Conservation (phyloP, 2,797 vertebrate genomes). For the Anguilla marmorata region DNA sequence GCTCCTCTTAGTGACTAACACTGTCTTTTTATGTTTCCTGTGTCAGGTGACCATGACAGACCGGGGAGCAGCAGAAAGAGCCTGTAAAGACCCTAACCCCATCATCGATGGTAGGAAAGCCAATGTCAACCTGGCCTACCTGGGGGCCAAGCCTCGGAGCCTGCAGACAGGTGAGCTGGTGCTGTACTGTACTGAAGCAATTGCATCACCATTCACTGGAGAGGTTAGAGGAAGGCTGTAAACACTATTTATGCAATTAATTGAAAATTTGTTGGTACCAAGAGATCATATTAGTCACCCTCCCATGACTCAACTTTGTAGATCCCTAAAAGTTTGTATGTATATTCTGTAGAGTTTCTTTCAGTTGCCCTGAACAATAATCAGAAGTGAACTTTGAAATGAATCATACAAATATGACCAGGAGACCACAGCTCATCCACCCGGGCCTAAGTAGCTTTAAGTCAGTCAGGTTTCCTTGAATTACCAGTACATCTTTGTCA, state of each 20-base stretch:
- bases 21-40: conserved; percentile 35
- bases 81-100: conserved; percentile 96
- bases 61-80: conserved; percentile 85
- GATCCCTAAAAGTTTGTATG: not conserved
- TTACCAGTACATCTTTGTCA: not conserved
- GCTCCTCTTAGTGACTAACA: not conserved
- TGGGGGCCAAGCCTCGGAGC: conserved; percentile 93
- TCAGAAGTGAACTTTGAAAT: not conserved
- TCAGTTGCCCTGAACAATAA: not conserved
- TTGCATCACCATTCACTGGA: not conserved
- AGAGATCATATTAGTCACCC: not conserved
- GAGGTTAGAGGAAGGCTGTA: not conserved
- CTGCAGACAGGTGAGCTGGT: conserved; percentile 86
- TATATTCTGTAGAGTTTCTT: not conserved
- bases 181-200: not conserved
- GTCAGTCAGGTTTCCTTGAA: not conserved
- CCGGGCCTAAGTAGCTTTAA: not conserved
- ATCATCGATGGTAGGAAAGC: conserved; percentile 97
- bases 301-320: not conserved
- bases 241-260: not conserved
- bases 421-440: not conserved
- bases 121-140: conserved; percentile 94
- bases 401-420: too few relatives aligned
- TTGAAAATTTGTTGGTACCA: not conserved
- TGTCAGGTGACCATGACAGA: conserved; percentile 95